Percentiles rank a stretch among this genome's conserved stretches.
These are phyloP conservation scores for Pachycephala philippinensis DNA, from an alignment of 2,113 vertebrate genomes.

Conservation along the genomic window DNA sequence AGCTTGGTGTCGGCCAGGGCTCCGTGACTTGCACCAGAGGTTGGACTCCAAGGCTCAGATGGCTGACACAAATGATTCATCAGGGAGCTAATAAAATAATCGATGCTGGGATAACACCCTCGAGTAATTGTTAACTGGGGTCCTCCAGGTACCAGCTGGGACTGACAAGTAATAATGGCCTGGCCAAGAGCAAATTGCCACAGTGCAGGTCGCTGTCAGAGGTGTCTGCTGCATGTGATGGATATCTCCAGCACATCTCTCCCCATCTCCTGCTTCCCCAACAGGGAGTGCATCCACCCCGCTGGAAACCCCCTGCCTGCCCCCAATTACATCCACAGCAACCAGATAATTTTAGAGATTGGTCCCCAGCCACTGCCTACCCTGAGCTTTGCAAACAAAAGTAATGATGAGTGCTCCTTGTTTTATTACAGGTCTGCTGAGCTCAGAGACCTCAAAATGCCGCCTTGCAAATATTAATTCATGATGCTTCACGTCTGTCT, in stretches of 20 bases:
- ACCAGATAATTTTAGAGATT: constrained; percentile 6
- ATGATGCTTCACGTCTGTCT: neutral
- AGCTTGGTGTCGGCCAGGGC: neutral
- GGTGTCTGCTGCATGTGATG: constrained; percentile 9
- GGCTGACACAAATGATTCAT: neutral
- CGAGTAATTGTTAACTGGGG: constrained; percentile 2
- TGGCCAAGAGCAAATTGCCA: neutral
- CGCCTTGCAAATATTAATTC: constrained; percentile 53
- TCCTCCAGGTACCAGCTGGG: constrained; percentile 20
- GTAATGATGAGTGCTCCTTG: neutral
- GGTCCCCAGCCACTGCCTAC: neutral
- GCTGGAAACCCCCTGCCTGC: neutral
- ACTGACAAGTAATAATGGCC: neutral
- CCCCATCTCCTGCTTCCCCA: neutral
- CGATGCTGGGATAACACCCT: neutral
- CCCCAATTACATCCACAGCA: neutral
- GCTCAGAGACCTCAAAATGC: constrained; percentile 33
- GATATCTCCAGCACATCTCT: neutral
- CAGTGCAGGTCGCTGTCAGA: constrained; percentile 1
- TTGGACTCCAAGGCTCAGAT: neutral
- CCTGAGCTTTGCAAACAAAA: constrained; percentile 38
- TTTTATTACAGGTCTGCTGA: constrained; percentile 22
- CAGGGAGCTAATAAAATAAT: constrained; percentile 36
- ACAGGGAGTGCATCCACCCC: neutral
- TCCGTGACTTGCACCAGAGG: neutral